Conservation (phyloP, 2,888 invertebrate species). For the Brachyptera risi region DNA sequence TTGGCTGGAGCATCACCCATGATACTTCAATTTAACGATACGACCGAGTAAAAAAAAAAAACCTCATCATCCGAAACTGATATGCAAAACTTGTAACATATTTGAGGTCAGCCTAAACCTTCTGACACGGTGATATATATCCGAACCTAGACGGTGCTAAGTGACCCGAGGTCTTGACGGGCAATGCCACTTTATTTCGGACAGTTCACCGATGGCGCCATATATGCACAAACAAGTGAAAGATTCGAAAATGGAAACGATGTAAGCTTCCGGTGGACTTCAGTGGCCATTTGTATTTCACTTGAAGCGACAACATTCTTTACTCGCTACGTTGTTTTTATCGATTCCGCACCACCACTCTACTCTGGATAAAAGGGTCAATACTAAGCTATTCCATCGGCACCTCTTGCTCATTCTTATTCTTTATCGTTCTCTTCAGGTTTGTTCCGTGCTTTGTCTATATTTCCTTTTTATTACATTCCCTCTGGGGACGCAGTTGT, state of each 20-base stretch:
- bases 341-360: conserved; percentile 6
- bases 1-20: no score
- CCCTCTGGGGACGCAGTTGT: conserved; percentile 10
- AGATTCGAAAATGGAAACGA: conserved; percentile 17
- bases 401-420: conserved; percentile 4
- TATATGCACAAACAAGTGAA: conserved; percentile 8
- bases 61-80: no score
- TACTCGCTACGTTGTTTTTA: background rate
- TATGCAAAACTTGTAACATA: background rate
- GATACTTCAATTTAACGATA: no score
- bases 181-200: conserved; percentile 3
- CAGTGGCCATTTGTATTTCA: conserved; percentile 14
- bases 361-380: conserved; percentile 17
- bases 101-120: background rate
- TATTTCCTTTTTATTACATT: conserved; percentile 17
- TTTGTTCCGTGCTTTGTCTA: conserved; percentile 18
- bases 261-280: conserved; percentile 3
- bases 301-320: conserved; percentile 9
- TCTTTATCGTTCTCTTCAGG: conserved; percentile 8
- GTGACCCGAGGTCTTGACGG: background rate
- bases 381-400: conserved; percentile 5
- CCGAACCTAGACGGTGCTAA: background rate
- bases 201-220: conserved; percentile 5
- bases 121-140: background rate
- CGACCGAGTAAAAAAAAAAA: no score